Evolutionary conservation across 2,888 invertebrate species (phyloP).

Genomic region (Hoplodrina ambigua): DNA sequence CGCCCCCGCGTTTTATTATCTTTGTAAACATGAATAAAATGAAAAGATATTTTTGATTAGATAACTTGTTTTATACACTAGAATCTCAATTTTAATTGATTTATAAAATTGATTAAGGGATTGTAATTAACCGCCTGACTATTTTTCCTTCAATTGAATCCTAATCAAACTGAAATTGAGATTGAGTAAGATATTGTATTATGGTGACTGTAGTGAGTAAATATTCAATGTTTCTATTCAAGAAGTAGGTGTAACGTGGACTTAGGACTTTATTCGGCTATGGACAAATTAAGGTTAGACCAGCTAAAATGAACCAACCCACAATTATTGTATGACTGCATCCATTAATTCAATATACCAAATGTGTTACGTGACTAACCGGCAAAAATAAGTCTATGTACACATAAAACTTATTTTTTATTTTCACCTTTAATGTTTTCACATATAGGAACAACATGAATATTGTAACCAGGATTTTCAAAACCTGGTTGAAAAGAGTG

Average conservation of each 20-base stretch:
- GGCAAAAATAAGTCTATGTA: too few relatives aligned
- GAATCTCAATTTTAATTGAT: conserved; percentile 20
- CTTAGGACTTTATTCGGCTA: not conserved
- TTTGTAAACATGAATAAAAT: conserved; percentile 36
- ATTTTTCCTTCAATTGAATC: not conserved
- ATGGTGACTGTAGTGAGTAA: not conserved
- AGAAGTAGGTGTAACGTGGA: too few relatives aligned
- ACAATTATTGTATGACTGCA: too few relatives aligned
- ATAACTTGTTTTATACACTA: conserved; percentile 8
- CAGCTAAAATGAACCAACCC: too few relatives aligned
- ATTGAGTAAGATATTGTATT: not conserved
- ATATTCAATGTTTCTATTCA: not conserved
- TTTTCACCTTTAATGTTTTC: too few relatives aligned
- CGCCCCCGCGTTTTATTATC: conserved; percentile 25
- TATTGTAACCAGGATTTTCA: too few relatives aligned
- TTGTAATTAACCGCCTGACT: conserved; percentile 9
- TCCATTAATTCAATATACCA: too few relatives aligned
- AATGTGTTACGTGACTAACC: too few relatives aligned
- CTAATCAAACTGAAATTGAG: not conserved
- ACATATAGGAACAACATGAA: too few relatives aligned
- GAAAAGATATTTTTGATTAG: conserved; percentile 17
- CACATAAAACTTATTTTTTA: too few relatives aligned
- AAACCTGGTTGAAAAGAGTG: too few relatives aligned
- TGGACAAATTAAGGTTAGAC: too few relatives aligned
- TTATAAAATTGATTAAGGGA: conserved; percentile 16